Evolutionary conservation across 2,113 vertebrate genomes (phyloP), one percentile per base, ranked within the genome.

Genomic region (Perca fluviatilis): DNA sequence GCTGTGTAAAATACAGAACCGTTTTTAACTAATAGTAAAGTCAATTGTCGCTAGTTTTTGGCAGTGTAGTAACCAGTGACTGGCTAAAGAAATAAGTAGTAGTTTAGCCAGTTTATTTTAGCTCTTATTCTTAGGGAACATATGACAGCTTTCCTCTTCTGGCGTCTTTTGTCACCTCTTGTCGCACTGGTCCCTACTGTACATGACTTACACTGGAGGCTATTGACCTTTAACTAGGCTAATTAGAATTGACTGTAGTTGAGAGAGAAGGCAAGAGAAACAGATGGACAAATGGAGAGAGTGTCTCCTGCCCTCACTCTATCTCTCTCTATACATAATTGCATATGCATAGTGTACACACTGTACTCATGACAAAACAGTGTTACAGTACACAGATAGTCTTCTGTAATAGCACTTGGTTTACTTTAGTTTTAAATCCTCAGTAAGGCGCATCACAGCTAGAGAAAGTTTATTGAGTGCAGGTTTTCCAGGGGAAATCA

Each of bases 241-340:
- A 95, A 95, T 95, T 94, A 95, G 84, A 94, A 95, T 95, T 92
- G 95, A 95, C 69, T 70, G 30, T 64, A 68, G 46, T 65, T 68
- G 40, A 73, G 73, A 86, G 65, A 72, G 78, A 73, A 46, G 78
- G 43, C 2, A 51, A 78, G 74, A 61, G 72, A 81, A 66, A 80
- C 50, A 74, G 40, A 89, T 79, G 21, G 70, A 88, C 69, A 65
- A 21, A 82, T 72, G 65, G 40, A 82, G 43, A 54, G 63, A 73
- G 36, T n/a, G 49, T 47, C 53, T n/a, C 15, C 80, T 49, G 46
- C 33, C 19, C 47, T 51, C 19, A 5, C 60, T 57, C 25, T 51
- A 2, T 70, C 50, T 47, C 14, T 65, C 30, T 43, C 47, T 54
- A 30, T 47, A 16, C 30, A 74, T 64, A 19, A 77, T 68, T 25